These are phyloP conservation scores for Cossypha caffra DNA, from an alignment of 2,797 vertebrate species.

Conservation along the genomic window DNA sequence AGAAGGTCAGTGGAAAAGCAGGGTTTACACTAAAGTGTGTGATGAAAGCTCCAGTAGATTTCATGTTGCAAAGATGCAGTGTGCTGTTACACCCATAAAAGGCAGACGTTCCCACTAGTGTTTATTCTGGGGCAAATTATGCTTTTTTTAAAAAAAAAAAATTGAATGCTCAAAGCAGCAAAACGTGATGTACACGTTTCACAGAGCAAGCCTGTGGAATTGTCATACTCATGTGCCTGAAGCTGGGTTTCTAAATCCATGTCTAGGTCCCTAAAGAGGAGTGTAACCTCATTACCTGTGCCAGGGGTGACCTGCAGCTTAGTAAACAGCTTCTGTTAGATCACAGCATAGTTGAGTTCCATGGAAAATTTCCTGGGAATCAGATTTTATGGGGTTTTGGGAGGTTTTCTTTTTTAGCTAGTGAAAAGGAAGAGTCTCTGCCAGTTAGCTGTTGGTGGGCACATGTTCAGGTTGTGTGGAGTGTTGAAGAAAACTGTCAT, in stretches of 20 bases:
- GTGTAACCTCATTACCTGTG: background rate
- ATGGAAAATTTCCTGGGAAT: background rate
- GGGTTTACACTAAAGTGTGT: background rate
- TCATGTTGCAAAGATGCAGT: background rate
- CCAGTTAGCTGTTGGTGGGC: background rate
- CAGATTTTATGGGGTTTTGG: rapidly evolving
- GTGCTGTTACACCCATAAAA: background rate
- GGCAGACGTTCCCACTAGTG: constrained; percentile 58
- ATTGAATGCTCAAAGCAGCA: background rate
- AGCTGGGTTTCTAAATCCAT: background rate
- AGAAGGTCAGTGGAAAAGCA: background rate
- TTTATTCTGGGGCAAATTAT: background rate
- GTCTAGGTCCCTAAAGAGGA: background rate
- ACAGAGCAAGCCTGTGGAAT: background rate
- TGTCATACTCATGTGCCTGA: background rate
- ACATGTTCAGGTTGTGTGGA: background rate
- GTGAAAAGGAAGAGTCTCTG: background rate
- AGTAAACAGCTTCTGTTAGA: background rate
- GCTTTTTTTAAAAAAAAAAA: background rate
- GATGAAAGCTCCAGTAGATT: background rate
- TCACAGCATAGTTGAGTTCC: background rate
- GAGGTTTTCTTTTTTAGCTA: background rate
- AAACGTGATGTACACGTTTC: background rate
- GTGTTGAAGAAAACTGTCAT: background rate
- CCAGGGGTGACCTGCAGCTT: background rate